Base-by-base conservation (phyloP, 2,888 invertebrate species). In the Mesodorylaimus sp. region DNA sequence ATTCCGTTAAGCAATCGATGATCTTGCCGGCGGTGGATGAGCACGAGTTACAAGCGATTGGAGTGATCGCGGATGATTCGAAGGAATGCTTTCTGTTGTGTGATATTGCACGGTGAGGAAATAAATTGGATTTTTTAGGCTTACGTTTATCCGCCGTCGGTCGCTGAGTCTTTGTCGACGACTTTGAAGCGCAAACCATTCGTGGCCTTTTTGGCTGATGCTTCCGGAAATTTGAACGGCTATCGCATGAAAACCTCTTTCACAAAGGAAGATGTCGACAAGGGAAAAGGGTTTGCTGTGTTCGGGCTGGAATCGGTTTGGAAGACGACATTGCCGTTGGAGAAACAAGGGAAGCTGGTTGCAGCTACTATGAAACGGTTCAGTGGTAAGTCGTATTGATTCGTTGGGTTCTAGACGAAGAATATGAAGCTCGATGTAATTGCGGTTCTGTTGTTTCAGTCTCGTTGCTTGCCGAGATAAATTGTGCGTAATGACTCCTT, bases 31-130 rank as follows among this genome's bases (percentile, higher is more conserved):
- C 75, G 53, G 70, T 77, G 0, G 80, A 83, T 59, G 76, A 76
- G 41, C 78, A 81, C 57, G 81, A 80, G 61, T 67, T 89, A 16
- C 80, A 81, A 62, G 81, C 82, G 1, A 71, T 93, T 23, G 59
- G 91, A 27, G 66, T 91, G 48, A 67, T 91, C 23, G 23, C 19
- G 5, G 21, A 24, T 24, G 23, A n/a, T n/a, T 45, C 68, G 67
- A 55, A 53, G 50, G 16, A 43, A 57, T 19, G 44, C 53, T 25
- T 52, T 60, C 57, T n/a, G n/a, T n/a, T n/a, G n/a, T n/a, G n/a
- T n/a, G n/a, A n/a, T n/a, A n/a, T n/a, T n/a, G n/a, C n/a, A n/a
- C n/a, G n/a, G n/a, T n/a, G n/a, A n/a, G n/a, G n/a, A n/a, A n/a
- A n/a, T n/a, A n/a, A n/a, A n/a, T n/a, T n/a, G n/a, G n/a, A 10